Evolutionary conservation across 2,888 invertebrate species (phyloP), one percentile per base, ranked within the genome.

Genomic region (Tipula lateralis): DNA sequence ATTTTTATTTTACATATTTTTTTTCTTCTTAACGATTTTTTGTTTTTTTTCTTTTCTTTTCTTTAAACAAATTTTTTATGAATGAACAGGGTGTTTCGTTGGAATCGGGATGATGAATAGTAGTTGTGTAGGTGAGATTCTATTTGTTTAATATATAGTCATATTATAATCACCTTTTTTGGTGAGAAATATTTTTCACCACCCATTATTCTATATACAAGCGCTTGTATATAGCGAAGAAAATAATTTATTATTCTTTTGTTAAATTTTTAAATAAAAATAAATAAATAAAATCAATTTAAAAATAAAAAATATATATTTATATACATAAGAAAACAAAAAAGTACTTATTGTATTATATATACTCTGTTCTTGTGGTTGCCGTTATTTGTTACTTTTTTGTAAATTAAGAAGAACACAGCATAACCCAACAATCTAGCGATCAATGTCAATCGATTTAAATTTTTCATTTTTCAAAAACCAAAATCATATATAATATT

Each of bases 211-310:
- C 9, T 24, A 24, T 66, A 24, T 24, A 66, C 24, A 66, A 24
- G 24, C n/a, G n/a, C n/a, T n/a, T n/a, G n/a, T n/a, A 44, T 44
- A 44, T 16, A 44, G 3, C 44, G n/a, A 44, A 44, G 44, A 44
- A 44, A 44, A 66, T 66, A 66, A 66, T 66, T 66, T 66, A 66
- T 66, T 66, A 66, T 66, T 66, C 66, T 66, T 24, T 66, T 66
- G 66, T 66, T 66, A 66, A 66, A 24, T 24, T 66, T 66, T 66
- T 50, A 9, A 36, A 36, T 50, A 50, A 50, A 50, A 16, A 50
- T 50, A 50, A 50, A 66, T 66, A 66, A 66, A 44, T 44, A 44
- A 66, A 66, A 66, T 66, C 66, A 66, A 66, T 66, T 66, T 66
- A 66, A 66, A 66, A 66, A 44, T 36, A 36, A 36, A n/a, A n/a